These are phyloP conservation scores for Thunnus albacares DNA, from an alignment of 2,797 vertebrate species.

Conservation along the genomic window DNA sequence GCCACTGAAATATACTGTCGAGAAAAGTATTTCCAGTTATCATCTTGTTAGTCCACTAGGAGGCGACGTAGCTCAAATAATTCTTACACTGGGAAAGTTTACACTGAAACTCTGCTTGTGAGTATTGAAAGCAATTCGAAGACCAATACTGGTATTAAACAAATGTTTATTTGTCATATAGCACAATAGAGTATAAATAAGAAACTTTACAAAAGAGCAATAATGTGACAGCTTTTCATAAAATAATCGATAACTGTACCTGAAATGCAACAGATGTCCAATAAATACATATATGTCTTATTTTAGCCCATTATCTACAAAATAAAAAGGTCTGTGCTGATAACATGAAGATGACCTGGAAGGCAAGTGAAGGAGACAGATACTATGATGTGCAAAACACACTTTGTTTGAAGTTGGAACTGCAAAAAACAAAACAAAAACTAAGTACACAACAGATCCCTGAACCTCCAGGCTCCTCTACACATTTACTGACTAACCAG, in stretches of 20 bases:
- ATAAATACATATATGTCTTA: conserved; percentile 85
- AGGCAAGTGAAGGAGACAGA: conserved; percentile 47
- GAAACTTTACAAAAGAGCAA: conserved; percentile 77
- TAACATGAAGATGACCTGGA: conserved; percentile 49
- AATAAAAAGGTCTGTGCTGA: conserved; percentile 61
- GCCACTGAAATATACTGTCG: neutral
- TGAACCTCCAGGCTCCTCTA: conserved; percentile 40
- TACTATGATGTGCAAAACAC: conserved; percentile 52
- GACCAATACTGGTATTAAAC: conserved; percentile 48
- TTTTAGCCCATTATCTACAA: conserved; percentile 79
- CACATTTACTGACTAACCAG: conserved; percentile 20
- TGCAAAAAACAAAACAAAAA: conserved; percentile 28
- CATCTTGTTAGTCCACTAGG: conserved; percentile 42
- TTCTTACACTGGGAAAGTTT: neutral
- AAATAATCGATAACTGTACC: conserved; percentile 57
- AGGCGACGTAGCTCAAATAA: conserved; percentile 40
- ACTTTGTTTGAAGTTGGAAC: conserved; percentile 40
- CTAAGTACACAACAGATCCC: conserved; percentile 39
- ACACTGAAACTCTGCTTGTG: neutral
- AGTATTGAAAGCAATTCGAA: neutral
- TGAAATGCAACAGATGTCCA: conserved; percentile 78
- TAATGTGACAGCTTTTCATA: conserved; percentile 48
- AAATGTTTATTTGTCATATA: conserved; percentile 78
- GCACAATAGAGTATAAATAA: conserved; percentile 83
- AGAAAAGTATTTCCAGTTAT: neutral